phyloP scores from a whole-genome alignment of 2,113 vertebrate genomes.

The Lophura nycthemera region DNA sequence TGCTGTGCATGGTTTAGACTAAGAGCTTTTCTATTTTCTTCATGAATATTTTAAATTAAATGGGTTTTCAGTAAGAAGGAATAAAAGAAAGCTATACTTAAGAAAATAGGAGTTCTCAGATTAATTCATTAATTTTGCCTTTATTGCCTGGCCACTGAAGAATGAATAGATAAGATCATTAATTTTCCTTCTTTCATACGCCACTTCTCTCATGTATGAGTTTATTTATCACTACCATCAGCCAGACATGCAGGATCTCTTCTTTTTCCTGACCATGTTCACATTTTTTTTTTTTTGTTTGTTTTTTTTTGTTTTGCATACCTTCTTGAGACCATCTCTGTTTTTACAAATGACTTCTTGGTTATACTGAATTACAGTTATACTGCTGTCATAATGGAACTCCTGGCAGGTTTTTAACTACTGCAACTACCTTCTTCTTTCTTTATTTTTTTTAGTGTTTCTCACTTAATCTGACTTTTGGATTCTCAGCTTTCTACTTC shows the following conservation, averaged over 20 bases:
- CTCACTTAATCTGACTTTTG: constrained; percentile 9
- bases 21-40: constrained; percentile 8
- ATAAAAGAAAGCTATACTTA: not conserved
- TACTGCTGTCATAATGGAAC: not conserved
- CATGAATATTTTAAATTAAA: constrained; percentile 54
- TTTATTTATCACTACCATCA: not conserved
- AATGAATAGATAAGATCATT: constrained; percentile 38
- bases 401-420: not conserved
- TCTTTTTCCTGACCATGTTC: not conserved
- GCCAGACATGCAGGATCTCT: not conserved
- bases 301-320: not conserved
- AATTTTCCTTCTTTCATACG: constrained; percentile 32
- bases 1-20: not conserved
- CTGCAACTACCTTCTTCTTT: not conserved
- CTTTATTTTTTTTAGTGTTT: constrained; percentile 27
- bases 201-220: not conserved
- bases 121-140: constrained; percentile 21
- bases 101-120: not conserved
- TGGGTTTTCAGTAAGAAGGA: not conserved
- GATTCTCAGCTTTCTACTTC: constrained; percentile 35
- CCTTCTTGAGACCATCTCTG: not conserved
- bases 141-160: not conserved
- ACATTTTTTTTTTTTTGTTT: not conserved
- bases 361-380: not conserved
- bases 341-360: constrained; percentile 1